phyloP scores from a whole-genome alignment of 2,888 invertebrate genomes.

The Hypercompe scribonia region DNA sequence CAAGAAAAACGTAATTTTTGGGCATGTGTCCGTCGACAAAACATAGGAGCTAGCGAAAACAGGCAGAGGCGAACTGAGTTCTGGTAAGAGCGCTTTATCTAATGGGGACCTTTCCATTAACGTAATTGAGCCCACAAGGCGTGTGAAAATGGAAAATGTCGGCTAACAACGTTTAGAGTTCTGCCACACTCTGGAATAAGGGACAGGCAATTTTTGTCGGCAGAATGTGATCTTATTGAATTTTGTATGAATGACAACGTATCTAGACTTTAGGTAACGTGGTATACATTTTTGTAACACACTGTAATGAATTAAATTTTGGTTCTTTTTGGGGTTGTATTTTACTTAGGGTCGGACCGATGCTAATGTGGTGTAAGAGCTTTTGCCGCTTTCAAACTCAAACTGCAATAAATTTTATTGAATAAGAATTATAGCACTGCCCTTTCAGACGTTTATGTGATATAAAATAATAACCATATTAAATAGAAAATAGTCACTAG shows the following conservation, averaged over 20 bases:
- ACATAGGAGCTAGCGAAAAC: conserved; percentile 3
- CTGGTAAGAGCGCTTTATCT: conserved; percentile 11
- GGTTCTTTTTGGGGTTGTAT: background rate
- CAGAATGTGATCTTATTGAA: background rate
- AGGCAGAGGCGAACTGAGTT: background rate
- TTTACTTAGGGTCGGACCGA: background rate
- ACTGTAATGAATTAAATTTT: background rate
- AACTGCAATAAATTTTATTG: no score
- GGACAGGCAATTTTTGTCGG: background rate
- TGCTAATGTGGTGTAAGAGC: background rate
- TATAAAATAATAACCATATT: no score
- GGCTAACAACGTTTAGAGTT: conserved; percentile 8
- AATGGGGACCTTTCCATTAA: conserved; percentile 16
- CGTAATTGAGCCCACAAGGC: conserved; percentile 15
- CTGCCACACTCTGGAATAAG: background rate
- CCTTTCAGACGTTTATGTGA: no score
- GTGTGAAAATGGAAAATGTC: conserved; percentile 15
- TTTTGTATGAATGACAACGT: background rate
- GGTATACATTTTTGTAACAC: background rate
- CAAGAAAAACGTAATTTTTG: background rate
- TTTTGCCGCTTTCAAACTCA: no score
- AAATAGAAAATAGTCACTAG: no score
- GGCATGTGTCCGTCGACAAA: background rate
- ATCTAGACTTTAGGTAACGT: background rate
- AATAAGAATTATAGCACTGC: no score